These are phyloP conservation scores for Garrulus glandarius DNA, from an alignment of 2,797 vertebrate genomes.

Conservation along the genomic window DNA sequence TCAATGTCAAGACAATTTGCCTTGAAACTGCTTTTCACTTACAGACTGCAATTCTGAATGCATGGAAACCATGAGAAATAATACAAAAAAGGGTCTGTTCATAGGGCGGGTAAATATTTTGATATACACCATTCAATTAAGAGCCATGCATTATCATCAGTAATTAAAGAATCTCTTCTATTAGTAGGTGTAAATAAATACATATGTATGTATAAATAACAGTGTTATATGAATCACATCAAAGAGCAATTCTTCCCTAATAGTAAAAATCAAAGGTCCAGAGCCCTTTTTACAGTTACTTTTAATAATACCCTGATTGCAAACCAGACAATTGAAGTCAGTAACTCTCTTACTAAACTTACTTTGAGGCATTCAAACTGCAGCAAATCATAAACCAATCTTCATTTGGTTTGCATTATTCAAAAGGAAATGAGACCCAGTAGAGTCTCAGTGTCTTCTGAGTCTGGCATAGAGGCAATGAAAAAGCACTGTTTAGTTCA, in stretches of 20 bases:
- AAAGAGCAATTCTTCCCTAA: neutral
- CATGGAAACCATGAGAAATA: neutral
- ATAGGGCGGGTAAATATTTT: rapidly evolving
- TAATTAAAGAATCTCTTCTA: neutral
- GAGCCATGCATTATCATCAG: neutral
- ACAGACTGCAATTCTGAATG: neutral
- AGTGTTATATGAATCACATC: neutral
- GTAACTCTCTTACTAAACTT: neutral
- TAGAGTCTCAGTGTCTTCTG: neutral
- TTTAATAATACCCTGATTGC: neutral
- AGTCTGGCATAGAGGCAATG: neutral
- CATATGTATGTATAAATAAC: neutral
- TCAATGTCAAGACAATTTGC: neutral
- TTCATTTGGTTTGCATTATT: slow-evolving; percentile 21
- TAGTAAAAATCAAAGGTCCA: neutral
- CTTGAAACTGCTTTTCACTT: neutral
- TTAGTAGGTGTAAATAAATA: neutral
- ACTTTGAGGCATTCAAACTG: neutral
- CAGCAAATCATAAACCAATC: slow-evolving; percentile 11
- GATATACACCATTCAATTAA: neutral
- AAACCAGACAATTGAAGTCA: neutral
- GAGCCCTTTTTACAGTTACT: neutral
- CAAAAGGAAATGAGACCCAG: neutral
- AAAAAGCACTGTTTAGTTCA: neutral
- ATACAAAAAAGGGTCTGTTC: neutral